These are phyloP conservation scores for Diaprepes abbreviatus DNA, from an alignment of 2,888 invertebrate genomes.

Conservation along the genomic window DNA sequence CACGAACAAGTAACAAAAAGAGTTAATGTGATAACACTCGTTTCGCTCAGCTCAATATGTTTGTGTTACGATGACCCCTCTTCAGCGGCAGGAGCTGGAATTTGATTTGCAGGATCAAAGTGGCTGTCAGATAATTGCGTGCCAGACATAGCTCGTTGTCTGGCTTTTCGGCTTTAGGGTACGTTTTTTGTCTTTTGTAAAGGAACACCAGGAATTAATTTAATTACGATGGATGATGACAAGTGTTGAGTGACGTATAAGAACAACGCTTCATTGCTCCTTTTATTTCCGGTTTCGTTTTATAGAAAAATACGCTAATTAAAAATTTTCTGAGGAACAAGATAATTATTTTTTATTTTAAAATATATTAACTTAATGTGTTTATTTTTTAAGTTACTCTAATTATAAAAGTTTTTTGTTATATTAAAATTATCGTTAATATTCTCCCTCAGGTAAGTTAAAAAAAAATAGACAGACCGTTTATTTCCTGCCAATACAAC, in stretches of 20 bases:
- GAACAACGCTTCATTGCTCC: background rate
- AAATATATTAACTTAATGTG: too few species aligned
- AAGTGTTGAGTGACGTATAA: background rate
- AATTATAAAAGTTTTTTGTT: too few species aligned
- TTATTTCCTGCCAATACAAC: too few species aligned
- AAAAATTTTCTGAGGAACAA: too few species aligned
- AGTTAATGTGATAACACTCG: constrained; percentile 37
- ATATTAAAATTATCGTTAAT: too few species aligned
- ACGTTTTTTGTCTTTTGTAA: constrained; percentile 20
- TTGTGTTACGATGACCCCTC: constrained; percentile 34
- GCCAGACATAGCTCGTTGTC: constrained; percentile 29
- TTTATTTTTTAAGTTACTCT: too few species aligned
- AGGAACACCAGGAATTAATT: constrained; percentile 8
- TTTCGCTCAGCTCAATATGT: constrained; percentile 29
- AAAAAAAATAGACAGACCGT: too few species aligned
- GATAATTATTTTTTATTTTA: too few species aligned
- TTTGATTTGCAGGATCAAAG: constrained; percentile 42
- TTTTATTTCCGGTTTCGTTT: too few species aligned
- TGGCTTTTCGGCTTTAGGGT: constrained; percentile 23
- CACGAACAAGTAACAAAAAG: constrained; percentile 31
- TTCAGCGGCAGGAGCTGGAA: constrained; percentile 33
- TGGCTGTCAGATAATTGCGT: constrained; percentile 26
- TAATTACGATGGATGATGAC: constrained; percentile 3
- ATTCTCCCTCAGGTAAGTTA: too few species aligned
- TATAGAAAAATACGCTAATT: too few species aligned